Conservation (phyloP, 2,888 invertebrate genomes). For the Pimpla rufipes region DNA sequence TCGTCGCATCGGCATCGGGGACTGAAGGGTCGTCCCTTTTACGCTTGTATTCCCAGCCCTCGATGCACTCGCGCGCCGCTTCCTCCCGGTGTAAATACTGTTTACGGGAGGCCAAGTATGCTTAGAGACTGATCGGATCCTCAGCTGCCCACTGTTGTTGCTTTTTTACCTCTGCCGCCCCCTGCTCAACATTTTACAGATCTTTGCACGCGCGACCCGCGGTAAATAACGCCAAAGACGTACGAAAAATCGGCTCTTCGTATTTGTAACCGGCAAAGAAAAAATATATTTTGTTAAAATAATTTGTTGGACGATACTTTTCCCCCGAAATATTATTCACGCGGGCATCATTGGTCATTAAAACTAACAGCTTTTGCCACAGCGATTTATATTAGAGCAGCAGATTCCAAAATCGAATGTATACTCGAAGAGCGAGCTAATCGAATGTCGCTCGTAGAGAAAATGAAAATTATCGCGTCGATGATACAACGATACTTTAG, state of each 20-base stretch:
- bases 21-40: conserved; percentile 41
- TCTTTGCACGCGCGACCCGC: background rate
- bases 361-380: conserved; percentile 27
- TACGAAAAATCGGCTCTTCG: background rate
- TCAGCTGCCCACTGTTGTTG: conserved; percentile 29
- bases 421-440: conserved; percentile 4
- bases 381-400: conserved; percentile 27
- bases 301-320: background rate
- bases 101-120: conserved; percentile 13
- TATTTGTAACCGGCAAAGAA: background rate
- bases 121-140: conserved; percentile 29
- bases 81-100: conserved; percentile 32
- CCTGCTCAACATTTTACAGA: conserved; percentile 16
- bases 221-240: background rate
- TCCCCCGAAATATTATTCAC: background rate
- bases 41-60: conserved; percentile 62
- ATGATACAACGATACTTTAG: conserved; percentile 44
- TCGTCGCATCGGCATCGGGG: conserved; percentile 38
- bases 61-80: conserved; percentile 3
- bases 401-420: conserved; percentile 31
- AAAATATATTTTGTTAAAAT: conserved; percentile 2
- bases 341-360: conserved; percentile 2
- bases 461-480: conserved; percentile 31
- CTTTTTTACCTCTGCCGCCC: conserved; percentile 39
- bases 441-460: conserved; percentile 26